phyloP scores from a whole-genome alignment of 2,888 invertebrate species.

The Phyto melanocephala region DNA sequence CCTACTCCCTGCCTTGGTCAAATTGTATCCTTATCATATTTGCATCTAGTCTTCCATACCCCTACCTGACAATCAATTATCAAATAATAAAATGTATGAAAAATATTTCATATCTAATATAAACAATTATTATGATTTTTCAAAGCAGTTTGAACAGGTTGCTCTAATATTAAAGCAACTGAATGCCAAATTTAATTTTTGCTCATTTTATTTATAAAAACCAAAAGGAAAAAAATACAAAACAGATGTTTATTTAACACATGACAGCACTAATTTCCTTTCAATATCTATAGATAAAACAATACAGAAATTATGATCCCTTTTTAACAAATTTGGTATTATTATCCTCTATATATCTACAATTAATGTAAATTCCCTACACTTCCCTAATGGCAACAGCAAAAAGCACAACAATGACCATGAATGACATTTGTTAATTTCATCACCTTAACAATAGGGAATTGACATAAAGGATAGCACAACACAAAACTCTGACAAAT shows the following conservation, averaged over 20 bases:
- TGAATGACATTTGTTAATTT: conserved; percentile 49
- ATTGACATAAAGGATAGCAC: conserved; percentile 31
- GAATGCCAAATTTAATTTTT: too few species aligned
- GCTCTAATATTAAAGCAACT: too few species aligned
- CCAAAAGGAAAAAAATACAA: too few species aligned
- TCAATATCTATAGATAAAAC: not conserved
- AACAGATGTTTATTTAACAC: not conserved
- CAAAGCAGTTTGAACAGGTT: too few species aligned
- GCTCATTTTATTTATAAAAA: too few species aligned
- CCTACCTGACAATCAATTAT: too few species aligned
- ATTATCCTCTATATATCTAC: not conserved
- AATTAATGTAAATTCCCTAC: not conserved
- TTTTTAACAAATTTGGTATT: not conserved
- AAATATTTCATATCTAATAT: too few species aligned
- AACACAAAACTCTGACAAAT: conserved; percentile 27
- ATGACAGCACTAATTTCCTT: not conserved
- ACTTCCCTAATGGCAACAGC: not conserved
- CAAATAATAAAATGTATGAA: too few species aligned
- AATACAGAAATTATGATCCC: not conserved
- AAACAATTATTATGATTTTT: too few species aligned
- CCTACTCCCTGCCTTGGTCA: too few species aligned
- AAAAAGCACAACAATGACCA: not conserved
- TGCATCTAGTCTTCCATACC: too few species aligned
- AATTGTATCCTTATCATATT: too few species aligned
- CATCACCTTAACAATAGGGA: conserved; percentile 50